Base-by-base conservation (phyloP, 2,888 invertebrate species). In the Molorchus minor region DNA sequence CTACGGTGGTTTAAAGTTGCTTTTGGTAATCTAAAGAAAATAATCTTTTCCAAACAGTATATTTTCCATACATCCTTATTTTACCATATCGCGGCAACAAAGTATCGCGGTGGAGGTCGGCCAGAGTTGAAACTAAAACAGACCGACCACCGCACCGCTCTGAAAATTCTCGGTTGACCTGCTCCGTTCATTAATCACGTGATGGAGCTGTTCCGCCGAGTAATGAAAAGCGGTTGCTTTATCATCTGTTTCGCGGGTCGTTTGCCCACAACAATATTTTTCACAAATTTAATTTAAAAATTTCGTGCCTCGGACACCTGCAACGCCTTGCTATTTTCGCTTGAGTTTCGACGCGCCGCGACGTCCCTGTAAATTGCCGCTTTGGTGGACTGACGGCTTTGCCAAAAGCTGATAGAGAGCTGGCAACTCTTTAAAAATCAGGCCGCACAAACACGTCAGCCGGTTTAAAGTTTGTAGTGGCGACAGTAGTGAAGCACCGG, bases 181-280 rank as follows among this genome's bases (percentile, higher is more conserved):
- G 68, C 59, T 61, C 52, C 62, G 71, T 67, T 73, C 75, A 72
- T 75, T 73, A 74, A 75, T 75, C 75, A 75, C 69, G 58, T 69
- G 71, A 71, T 68, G 71, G 62, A 69, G 66, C 71, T 67, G 68
- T 71, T 69, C 64, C 53, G 56, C 63, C 63, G 66, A 63, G 66
- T 73, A 74, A 75, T 74, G 75, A 73, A 75, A 75, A 74, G 73
- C 71, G 69, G 62, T 66, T 69, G 68, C 70, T 72, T 73, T 74
- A 75, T 75, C 74, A 72, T 73, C 72, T 72, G 73, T 69, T 72
- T 73, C 69, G 71, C 72, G 71, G 72, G 61, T 70, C 72, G 71
- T 69, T 75, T 70, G 67, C 67, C 68, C 67, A 60, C 70, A 68
- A 75, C 71, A 72, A 72, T 71, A 71, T 71, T 71, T 69, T 65